Base-by-base conservation (phyloP, 2,888 invertebrate species). In the Silvanus unidentatus region DNA sequence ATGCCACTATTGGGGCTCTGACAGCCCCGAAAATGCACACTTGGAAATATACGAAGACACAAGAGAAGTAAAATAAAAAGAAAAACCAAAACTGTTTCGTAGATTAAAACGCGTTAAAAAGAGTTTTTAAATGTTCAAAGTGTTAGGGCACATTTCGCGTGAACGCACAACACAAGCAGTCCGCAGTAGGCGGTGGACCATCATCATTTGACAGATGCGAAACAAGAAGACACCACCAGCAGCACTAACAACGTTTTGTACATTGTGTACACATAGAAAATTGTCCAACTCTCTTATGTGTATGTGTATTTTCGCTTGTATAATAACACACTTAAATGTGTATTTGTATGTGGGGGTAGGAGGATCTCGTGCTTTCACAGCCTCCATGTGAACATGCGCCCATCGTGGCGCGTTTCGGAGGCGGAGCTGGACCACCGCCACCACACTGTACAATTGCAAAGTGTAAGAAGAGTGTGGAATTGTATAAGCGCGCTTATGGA, bases 291-390 rank as follows among this genome's bases (percentile, higher is more conserved):
- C n/a, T n/a, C n/a, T n/a, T 32, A 32, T 32, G 32, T 32, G 32
- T 32, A n/a, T 12, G 13, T 32, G 32, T 32, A 32, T 32, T 12
- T 12, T 22, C 22, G 3, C 22, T 22, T 22, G 22, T 22, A 22
- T 22, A 22, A 22, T 22, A 22, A 22, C 22, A 22, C 22, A 22
- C 22, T 22, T 22, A 22, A 22, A 22, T 22, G 22, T 22, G 22
- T 22, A 22, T 22, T 22, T 32, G 69, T 70, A 67, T 68, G 66
- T 69, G 69, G 12, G 65, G 70, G 70, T 68, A 65, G 69, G 37
- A 22, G 22, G 22, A 22, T 22, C 22, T 22, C 22, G 70, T 58
- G 57, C 62, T 47, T 55, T 52, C 49, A 47, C 54, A 52, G 52
- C 49, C 46, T 52, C 52, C 28, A 11, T 37, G 37, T 22, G 39